Conservation (phyloP, 2,797 vertebrate genomes). For the Botia almorhae region DNA sequence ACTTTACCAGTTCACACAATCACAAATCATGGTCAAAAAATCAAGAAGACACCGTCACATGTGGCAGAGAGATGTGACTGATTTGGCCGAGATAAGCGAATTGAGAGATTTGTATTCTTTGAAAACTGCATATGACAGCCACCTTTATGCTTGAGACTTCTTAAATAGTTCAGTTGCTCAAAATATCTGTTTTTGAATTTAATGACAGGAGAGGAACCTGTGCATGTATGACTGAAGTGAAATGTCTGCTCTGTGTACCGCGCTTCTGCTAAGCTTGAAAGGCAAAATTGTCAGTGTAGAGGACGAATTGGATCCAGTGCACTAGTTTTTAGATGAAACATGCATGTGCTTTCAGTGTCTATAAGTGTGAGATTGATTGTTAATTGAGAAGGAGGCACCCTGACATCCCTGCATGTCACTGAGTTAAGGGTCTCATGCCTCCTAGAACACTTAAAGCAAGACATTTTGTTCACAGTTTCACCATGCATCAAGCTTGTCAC, state of each 20-base stretch:
- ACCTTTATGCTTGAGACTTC: background rate
- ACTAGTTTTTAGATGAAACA: constrained; percentile 16
- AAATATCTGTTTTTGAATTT: constrained; percentile 6
- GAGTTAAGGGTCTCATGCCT: background rate
- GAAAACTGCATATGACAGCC: background rate
- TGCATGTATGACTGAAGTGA: background rate
- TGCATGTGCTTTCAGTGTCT: constrained; percentile 12
- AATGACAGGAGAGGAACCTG: background rate
- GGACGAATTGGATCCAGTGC: background rate
- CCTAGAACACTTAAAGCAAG: background rate
- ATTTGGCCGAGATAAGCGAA: background rate
- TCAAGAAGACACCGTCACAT: background rate
- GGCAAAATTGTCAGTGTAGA: background rate
- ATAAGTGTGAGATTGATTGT: constrained; percentile 1
- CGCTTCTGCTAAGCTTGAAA: constrained; percentile 19
- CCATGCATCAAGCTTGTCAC: background rate
- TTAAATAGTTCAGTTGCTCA: background rate
- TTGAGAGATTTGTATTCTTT: constrained; percentile 4
- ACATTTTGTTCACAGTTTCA: background rate
- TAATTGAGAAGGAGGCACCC: constrained; percentile 1
- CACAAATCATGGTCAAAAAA: constrained; percentile 35
- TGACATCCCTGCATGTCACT: background rate
- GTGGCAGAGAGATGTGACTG: background rate
- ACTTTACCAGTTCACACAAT: constrained; percentile 11
- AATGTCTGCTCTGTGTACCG: constrained; percentile 1